Base-by-base conservation (phyloP, 2,113 vertebrate genomes). In the Dipodomys merriami region DNA sequence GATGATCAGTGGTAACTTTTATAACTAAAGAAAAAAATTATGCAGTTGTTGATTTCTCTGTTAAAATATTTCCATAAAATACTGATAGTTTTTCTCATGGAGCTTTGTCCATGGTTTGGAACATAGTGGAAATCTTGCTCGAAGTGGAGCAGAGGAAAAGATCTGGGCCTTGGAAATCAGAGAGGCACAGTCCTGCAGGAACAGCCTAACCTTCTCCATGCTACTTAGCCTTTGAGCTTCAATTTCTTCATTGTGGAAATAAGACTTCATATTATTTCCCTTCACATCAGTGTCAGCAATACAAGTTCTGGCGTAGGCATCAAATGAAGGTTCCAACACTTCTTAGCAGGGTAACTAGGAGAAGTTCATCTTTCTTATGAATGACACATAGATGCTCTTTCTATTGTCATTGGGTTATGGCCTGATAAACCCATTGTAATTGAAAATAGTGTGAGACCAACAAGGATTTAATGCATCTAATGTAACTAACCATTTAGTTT, bases 201-300 rank as follows among this genome's bases (percentile, higher is more conserved):
- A 39, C 39, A 39, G 53, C 2, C 39, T 64, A 30, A 33, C 19
- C 20, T 76, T 80, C 8, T 60, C 44, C 16, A 25, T 46, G 8
- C 20, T 81, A 72, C 30, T 93, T 77, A 82, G 85, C 11, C 30
- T 9, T 12, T 67, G 53, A 60, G 2, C 29, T 83, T 79, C 60
- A 73, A 60, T n/a, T 85, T 94, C 39, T 64, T 69, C 23, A 74
- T 53, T 33, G 85, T 88, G 91, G 44, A 71, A 91, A 74, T 35
- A 82, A 69, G 12, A 30, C 22, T 81, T 91, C 39, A 18, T 33
- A 67, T 68, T 23, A 81, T 78, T 68, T n/a, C 4, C 29, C 44
- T 30, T 35, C 69, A 1, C 79, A 39, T 62, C 18, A 27, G 9
- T 5, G 23, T 60, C 35, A 84, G 71, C 30, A 94, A 29, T 44